Evolutionary conservation across 2,888 invertebrate genomes (phyloP), one percentile per base, ranked within the genome.

Genomic region (Zaprionus lineosus): DNA sequence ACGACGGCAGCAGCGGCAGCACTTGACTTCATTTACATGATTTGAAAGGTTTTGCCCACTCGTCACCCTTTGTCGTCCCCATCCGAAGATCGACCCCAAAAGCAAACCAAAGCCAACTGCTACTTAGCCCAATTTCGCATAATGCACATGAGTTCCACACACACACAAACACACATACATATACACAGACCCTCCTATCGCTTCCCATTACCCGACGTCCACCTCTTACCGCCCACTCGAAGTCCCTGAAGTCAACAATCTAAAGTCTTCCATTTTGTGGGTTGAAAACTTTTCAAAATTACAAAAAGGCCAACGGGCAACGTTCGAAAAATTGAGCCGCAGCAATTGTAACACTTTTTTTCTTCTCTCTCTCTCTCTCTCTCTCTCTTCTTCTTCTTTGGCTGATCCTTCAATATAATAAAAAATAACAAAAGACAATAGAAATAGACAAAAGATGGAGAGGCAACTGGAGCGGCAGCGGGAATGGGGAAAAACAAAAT

Each of bases 101-200:
- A 15, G 7, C 9, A n/a, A 46, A 46, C 44, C 24, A 46, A 57
- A 55, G 31, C 50, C 40, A 43, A 70, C 76, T 71, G 79, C 79
- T 83, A 79, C 78, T 78, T 78, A 78, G 78, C 78, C 78, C 78
- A 78, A 76, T 83, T 78, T 79, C 70, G 79, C 79, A 83, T 83
- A 78, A 78, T 83, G 83, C 84, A 81, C 81, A 77, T 73, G 72
- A 82, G 73, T 47, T 29, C 7, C 7, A 21, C 21, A 21, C 21
- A 21, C 21, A 21, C 7, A 21, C 21, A 21, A 5, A 21, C 21
- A 21, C 21, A 21, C 4, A 21, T 21, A 21, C 21, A 21, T 7
- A 21, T 7, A 5, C 4, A 24, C 24, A 24, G 24, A 8, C 24
- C 4, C 21, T 21, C n/a, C n/a, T n/a, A n/a, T n/a, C n/a, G n/a